phyloP scores from a whole-genome alignment of 1,140 invertebrate genomes.

The Pseudomyrmex cubaensis region DNA sequence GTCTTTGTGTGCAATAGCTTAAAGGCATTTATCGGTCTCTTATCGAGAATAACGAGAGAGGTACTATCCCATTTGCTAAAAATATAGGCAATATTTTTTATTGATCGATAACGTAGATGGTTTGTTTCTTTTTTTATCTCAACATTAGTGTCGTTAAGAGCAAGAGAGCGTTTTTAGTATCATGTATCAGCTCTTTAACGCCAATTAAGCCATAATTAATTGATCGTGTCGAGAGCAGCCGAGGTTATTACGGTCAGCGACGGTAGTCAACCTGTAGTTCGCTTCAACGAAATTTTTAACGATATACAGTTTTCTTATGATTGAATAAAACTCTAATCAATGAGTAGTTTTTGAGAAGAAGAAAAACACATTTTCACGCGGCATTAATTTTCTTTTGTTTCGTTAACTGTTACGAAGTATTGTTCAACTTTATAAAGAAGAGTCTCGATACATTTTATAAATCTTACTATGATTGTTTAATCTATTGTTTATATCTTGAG shows the following conservation, averaged over 20 bases:
- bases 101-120: not conserved
- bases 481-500: not conserved
- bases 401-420: too few species aligned
- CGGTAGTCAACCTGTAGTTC: slow-evolving; percentile 34
- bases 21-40: not conserved
- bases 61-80: not conserved
- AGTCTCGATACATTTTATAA: too few species aligned
- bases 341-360: too few species aligned
- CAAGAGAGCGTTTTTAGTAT: slow-evolving; percentile 21
- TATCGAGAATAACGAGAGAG: not conserved
- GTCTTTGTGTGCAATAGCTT: too few species aligned
- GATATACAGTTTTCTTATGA: not conserved
- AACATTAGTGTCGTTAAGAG: slow-evolving; percentile 18
- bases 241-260: slow-evolving; percentile 75
- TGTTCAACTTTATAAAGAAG: too few species aligned
- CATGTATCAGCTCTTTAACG: slow-evolving; percentile 70
- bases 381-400: too few species aligned
- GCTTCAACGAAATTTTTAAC: not conserved
- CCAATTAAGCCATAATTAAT: slow-evolving; percentile 78
- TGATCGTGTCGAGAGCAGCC: slow-evolving; percentile 73
- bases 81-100: slow-evolving; percentile 11
- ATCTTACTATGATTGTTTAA: too few species aligned
- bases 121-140: slow-evolving; percentile 3
- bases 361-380: too few species aligned
- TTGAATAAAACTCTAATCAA: too few species aligned